Conservation (phyloP, 2,888 invertebrate genomes). For the Bhutanitis thaidina region DNA sequence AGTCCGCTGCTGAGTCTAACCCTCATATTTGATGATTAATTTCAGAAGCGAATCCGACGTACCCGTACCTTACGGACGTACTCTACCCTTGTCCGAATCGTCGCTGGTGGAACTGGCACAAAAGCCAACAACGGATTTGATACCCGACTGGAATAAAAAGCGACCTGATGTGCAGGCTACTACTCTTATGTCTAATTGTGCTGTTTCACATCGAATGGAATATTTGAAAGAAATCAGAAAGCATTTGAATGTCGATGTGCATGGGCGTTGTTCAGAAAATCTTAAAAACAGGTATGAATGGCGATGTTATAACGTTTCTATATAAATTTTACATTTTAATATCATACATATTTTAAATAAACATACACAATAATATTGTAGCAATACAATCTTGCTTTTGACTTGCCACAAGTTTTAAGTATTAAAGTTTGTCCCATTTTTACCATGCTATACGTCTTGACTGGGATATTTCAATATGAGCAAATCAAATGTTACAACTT, state of each 20-base stretch:
- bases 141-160: conserved; percentile 66
- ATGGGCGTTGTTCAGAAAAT: conserved; percentile 37
- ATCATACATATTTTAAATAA: too few relatives aligned
- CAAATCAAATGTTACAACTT: too few relatives aligned
- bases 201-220: conserved; percentile 49
- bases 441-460: too few relatives aligned
- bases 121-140: conserved; percentile 31
- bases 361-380: too few relatives aligned
- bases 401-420: too few relatives aligned
- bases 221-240: conserved; percentile 14
- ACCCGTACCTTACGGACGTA: conserved; percentile 84
- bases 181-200: conserved; percentile 81
- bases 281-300: conserved; percentile 30
- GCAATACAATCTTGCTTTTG: too few relatives aligned
- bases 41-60: conserved; percentile 82
- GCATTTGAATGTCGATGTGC: conserved; percentile 12
- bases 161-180: conserved; percentile 65
- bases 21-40: not conserved
- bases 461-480: too few relatives aligned
- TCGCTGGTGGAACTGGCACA: conserved; percentile 20
- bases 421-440: too few relatives aligned
- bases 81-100: conserved; percentile 45
- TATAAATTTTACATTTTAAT: too few relatives aligned
- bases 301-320: too few relatives aligned
- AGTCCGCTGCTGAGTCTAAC: too few relatives aligned